Conservation (phyloP, 1,140 invertebrate species). For the Drosophila trapezifrons region DNA sequence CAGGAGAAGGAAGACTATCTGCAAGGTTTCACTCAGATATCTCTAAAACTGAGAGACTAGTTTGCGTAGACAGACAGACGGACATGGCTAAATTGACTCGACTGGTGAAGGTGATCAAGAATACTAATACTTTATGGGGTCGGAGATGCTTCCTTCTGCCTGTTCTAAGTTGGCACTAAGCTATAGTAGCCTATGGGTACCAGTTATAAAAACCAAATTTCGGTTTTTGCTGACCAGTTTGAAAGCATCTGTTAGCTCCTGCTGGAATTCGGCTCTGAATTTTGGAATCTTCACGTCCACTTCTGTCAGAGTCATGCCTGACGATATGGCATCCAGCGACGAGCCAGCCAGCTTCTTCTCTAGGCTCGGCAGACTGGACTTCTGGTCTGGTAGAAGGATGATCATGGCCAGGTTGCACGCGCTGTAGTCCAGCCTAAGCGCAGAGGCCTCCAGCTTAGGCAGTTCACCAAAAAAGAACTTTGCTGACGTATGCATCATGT, state of each 20-base stretch:
- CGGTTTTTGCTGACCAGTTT: slow-evolving; percentile 41
- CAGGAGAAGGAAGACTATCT: too few relatives aligned
- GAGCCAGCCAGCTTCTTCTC: slow-evolving; percentile 84
- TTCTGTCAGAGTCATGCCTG: slow-evolving; percentile 50
- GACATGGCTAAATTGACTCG: too few relatives aligned
- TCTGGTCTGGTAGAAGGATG: slow-evolving; percentile 86
- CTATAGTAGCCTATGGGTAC: too few relatives aligned
- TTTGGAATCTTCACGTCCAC: slow-evolving; percentile 87
- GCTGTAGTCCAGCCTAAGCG: slow-evolving; percentile 84
- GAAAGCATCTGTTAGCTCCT: slow-evolving; percentile 86
- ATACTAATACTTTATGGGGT: too few relatives aligned
- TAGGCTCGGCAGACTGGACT: slow-evolving; percentile 84
- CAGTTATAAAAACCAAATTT: too few relatives aligned
- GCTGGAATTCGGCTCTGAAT: slow-evolving; percentile 88
- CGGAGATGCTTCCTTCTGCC: too few relatives aligned
- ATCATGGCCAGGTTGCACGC: slow-evolving; percentile 85
- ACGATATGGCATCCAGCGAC: slow-evolving; percentile 72
- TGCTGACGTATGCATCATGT: slow-evolving; percentile 83
- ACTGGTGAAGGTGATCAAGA: too few relatives aligned
- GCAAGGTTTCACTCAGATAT: too few relatives aligned
- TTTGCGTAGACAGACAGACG: too few relatives aligned
- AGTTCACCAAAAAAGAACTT: slow-evolving; percentile 79
- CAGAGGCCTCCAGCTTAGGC: slow-evolving; percentile 74
- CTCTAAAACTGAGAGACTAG: too few relatives aligned
- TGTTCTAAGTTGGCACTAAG: too few relatives aligned